Evolutionary conservation across 1,140 invertebrate species (phyloP), one percentile per base, ranked within the genome.

Genomic region (Drosophila bifasciata): DNA sequence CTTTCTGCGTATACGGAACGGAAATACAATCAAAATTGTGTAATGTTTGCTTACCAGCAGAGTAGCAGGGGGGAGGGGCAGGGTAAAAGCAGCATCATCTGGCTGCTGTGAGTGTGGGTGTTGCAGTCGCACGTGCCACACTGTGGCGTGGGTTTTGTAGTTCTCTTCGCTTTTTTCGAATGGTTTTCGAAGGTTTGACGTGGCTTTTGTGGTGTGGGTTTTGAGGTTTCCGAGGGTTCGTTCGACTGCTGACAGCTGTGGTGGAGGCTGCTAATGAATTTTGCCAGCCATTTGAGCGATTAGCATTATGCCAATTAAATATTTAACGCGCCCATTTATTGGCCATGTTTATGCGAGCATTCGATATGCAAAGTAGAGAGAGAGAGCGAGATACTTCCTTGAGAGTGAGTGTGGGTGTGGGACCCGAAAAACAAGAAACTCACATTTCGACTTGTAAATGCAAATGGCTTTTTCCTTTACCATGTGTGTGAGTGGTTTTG

Each of bases 21-120:
- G 83, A 86, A 86, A 86, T 86, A 86, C 83, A 86, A 86, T 86
- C 83, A 86, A 86, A 86, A 86, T 86, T 86, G 69, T 86, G 75
- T 86, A 86, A 86, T 86, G 83, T 86, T 86, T 86, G 84, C 66
- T 60, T 86, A 66, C 58, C 79, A 68, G 57, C 28, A 50, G 32
- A 23, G 44, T 48, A 32, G 46, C 43, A 50, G 23, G 23, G 48
- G n/a, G 25, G 19, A 8, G 28, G 7, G 66, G n/a, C 36, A 45
- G 25, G 15, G 19, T 21, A 21, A 21, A 2, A 21, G 41, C 53
- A 52, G 53, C 28, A 32, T 51, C 51, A 50, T 50, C 17, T 58
- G 62, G 32, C 6, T 16, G 48, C n/a, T 21, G 19, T 3, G 15
- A 19, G 28, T 28, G 4, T 7, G 59, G n/a, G 11, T 40, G 19